Evolutionary conservation across 1,140 invertebrate genomes (phyloP).

Genomic region (Drosophila ananassae): DNA sequence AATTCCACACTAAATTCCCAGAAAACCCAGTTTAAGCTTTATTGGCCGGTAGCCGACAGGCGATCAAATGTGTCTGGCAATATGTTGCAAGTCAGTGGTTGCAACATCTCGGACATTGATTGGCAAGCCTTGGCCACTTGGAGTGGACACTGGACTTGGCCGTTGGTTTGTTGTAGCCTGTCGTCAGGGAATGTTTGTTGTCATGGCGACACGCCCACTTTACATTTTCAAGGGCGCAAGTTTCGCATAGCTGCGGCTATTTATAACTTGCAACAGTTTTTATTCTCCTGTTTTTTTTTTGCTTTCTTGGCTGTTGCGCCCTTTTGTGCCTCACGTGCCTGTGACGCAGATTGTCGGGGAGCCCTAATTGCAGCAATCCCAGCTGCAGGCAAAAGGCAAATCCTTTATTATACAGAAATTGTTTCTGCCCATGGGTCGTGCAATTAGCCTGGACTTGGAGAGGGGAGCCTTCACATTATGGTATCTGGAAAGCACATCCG

Average conservation of each 20-base stretch:
- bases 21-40: constrained; percentile 16
- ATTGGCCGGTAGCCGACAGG: constrained; percentile 26
- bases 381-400: constrained; percentile 41
- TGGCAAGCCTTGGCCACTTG: constrained; percentile 6
- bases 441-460: constrained; percentile 23
- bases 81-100: constrained; percentile 34
- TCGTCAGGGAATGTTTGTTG: constrained; percentile 39
- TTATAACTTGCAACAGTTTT: constrained; percentile 37
- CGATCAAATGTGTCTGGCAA: constrained; percentile 64
- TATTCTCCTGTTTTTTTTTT: not conserved
- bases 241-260: constrained; percentile 34
- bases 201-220: constrained; percentile 70
- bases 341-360: constrained; percentile 49
- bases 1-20: not conserved
- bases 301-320: constrained; percentile 12
- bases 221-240: constrained; percentile 63
- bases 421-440: constrained; percentile 32
- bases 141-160: not conserved
- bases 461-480: not conserved
- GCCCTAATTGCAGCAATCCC: constrained; percentile 51
- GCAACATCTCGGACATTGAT: constrained; percentile 37
- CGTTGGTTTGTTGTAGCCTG: constrained; percentile 30
- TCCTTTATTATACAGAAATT: constrained; percentile 7
- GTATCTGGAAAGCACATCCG: constrained; percentile 34
- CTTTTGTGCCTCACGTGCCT: constrained; percentile 45